phyloP scores from a whole-genome alignment of 1,140 invertebrate species.

The Cepaea nemoralis region DNA sequence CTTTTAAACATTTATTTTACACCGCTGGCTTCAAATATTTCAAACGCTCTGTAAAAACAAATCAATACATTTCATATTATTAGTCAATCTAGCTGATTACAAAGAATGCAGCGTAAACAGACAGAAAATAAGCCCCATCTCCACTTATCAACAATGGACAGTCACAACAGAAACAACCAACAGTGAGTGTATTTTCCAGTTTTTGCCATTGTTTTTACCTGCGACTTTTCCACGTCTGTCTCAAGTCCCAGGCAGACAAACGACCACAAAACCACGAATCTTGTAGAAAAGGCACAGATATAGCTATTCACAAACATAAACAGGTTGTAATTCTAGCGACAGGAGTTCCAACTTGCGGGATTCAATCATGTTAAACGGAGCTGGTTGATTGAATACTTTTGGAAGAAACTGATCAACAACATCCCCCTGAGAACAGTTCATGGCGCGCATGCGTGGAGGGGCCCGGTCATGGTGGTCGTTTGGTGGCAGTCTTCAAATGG shows the following conservation, averaged over 20 bases:
- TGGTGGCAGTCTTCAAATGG: no score
- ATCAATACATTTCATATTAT: no score
- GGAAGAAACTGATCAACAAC: slow-evolving; percentile 30
- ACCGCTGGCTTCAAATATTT: no score
- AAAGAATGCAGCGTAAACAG: no score
- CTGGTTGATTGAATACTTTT: background rate
- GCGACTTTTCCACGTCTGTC: background rate
- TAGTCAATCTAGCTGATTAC: no score
- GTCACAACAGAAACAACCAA: no score
- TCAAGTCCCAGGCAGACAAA: background rate
- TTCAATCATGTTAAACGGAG: background rate
- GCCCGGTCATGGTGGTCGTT: no score
- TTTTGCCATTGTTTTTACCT: background rate
- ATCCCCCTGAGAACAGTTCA: slow-evolving; percentile 33
- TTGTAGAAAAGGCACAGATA: background rate
- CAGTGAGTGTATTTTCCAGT: no score
- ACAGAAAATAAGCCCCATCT: no score
- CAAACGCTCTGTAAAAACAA: no score
- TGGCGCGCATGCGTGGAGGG: slow-evolving; percentile 34
- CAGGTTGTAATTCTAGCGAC: background rate
- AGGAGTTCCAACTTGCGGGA: background rate
- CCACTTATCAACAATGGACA: no score
- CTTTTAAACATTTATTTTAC: no score
- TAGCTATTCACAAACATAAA: background rate
- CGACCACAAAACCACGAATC: background rate